A percentile compares a stretch with the other conserved stretches of the same genome.
Evolutionary conservation across 1,140 invertebrate genomes (phyloP).

Genomic region (Drosophila bocki): DNA sequence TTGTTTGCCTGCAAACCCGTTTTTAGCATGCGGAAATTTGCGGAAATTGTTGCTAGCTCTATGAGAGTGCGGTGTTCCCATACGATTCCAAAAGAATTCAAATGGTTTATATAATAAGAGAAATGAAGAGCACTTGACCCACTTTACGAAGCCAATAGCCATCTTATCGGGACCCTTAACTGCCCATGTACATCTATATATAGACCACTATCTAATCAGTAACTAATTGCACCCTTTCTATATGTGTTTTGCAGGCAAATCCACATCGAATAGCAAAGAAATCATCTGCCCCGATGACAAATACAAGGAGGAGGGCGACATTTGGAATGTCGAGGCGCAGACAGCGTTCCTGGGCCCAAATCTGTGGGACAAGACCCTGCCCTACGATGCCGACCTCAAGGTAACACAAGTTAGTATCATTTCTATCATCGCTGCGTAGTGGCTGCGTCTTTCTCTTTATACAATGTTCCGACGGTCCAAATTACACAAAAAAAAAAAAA

Average conservation of each 20-base stretch:
- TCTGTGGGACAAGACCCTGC: constrained; percentile 96
- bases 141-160: constrained; percentile 19
- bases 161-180: constrained; percentile 19
- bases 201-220: constrained; percentile 12
- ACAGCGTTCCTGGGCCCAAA: constrained; percentile 97
- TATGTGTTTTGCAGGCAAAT: constrained; percentile 86
- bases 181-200: background rate
- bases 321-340: constrained; percentile 95
- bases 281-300: constrained; percentile 89
- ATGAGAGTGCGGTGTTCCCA: constrained; percentile 23
- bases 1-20: constrained; percentile 49
- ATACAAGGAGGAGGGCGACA: constrained; percentile 92
- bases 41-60: constrained; percentile 40
- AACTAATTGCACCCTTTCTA: constrained; percentile 21
- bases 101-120: constrained; percentile 34
- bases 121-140: constrained; percentile 43
- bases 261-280: constrained; percentile 87
- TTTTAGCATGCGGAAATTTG: constrained; percentile 55
- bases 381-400: constrained; percentile 97
- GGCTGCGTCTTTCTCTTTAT: constrained; percentile 62
- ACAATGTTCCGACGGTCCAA: constrained; percentile 33
- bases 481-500: constrained; percentile 17
- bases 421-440: constrained; percentile 85
- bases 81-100: constrained; percentile 23
- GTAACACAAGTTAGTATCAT: constrained; percentile 90